Percentiles rank a stretch among this genome's conserved stretches.
These are phyloP conservation scores for Sminthurinus aureus DNA, from an alignment of 2,888 invertebrate species.

Conservation along the genomic window DNA sequence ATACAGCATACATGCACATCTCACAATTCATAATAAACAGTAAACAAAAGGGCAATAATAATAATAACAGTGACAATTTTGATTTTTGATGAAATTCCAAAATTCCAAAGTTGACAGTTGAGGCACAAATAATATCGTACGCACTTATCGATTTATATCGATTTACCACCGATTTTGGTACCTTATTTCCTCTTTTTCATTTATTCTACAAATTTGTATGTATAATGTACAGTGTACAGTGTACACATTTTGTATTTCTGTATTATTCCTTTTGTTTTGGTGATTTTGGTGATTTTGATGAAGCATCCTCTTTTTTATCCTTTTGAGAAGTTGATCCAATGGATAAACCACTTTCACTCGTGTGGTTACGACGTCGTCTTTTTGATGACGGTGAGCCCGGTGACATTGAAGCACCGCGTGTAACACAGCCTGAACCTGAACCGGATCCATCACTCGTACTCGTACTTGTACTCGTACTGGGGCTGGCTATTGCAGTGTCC, in stretches of 20 bases:
- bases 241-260: not conserved
- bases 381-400: conserved; percentile 24
- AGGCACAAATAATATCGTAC: no score
- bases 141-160: no score
- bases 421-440: not conserved
- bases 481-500: not conserved
- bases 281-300: not conserved
- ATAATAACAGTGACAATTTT: no score
- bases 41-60: no score
- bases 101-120: no score
- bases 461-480: not conserved
- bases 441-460: not conserved
- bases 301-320: not conserved
- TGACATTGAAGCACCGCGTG: not conserved
- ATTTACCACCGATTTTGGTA: no score
- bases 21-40: no score
- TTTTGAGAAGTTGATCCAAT: not conserved
- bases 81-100: no score
- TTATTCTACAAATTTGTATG: no score
- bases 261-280: not conserved
- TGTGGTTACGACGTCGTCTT: conserved; percentile 36
- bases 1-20: no score
- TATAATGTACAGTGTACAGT: not conserved
- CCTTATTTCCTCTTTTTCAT: no score
- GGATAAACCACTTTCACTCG: not conserved